These are phyloP conservation scores for Pollenia amentaria DNA, from an alignment of 2,888 invertebrate genomes.

Conservation along the genomic window DNA sequence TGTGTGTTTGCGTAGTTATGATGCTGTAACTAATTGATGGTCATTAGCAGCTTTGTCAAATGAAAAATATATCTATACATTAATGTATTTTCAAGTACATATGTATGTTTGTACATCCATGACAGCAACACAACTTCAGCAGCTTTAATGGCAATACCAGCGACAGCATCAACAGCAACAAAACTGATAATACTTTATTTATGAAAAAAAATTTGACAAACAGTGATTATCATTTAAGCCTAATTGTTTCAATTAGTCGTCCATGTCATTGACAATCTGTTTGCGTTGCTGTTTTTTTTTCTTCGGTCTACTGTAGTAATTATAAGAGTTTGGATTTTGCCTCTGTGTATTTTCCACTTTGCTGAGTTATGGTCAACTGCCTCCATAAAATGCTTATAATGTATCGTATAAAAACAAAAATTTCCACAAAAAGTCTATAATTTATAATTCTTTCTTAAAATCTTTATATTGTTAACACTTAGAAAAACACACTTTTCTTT, in stretches of 20 bases:
- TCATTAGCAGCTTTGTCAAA: conserved; percentile 69
- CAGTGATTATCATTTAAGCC: conserved; percentile 77
- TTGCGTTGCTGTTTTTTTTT: conserved; percentile 5
- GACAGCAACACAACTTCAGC: conserved; percentile 16
- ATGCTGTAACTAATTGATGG: conserved; percentile 70
- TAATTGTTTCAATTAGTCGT: conserved; percentile 77
- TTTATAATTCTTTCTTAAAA: conserved; percentile 6
- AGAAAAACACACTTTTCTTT: background rate
- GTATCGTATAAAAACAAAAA: too few relatives aligned
- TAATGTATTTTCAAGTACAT: background rate
- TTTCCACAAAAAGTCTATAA: background rate
- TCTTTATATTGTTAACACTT: background rate
- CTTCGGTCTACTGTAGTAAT: background rate
- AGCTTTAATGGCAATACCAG: background rate
- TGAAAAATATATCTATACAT: conserved; percentile 41
- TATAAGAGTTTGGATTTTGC: background rate
- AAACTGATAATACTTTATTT: conserved; percentile 37
- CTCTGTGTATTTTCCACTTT: background rate
- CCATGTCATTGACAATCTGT: conserved; percentile 57
- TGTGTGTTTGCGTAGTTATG: conserved; percentile 28
- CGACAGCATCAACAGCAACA: background rate
- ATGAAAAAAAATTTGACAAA: conserved; percentile 70
- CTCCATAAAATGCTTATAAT: background rate
- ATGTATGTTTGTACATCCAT: background rate
- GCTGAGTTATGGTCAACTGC: background rate